A percentile compares a stretch with the other conserved stretches of the same genome.
Evolutionary conservation across 2,797 vertebrate genomes (phyloP).

Genomic region (Podarcis siculus): DNA sequence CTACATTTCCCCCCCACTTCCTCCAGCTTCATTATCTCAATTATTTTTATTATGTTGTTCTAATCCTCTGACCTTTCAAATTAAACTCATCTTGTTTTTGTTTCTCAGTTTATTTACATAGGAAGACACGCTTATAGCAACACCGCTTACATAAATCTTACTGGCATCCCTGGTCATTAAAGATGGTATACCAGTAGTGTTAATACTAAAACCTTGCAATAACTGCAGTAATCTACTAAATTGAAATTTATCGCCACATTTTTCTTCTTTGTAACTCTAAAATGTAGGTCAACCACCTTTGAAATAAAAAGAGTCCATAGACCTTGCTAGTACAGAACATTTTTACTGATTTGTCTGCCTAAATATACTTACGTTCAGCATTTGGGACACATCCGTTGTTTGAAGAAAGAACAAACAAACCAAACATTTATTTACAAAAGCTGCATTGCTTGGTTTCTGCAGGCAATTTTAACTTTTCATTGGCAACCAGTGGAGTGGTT

Average conservation of each 20-base stretch:
- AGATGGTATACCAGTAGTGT: neutral
- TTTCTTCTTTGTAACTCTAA: neutral
- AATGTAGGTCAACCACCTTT: neutral
- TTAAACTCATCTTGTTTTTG: neutral
- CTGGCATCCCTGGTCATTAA: neutral
- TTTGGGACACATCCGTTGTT: neutral
- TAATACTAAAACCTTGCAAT: neutral
- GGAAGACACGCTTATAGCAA: neutral
- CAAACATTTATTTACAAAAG: neutral
- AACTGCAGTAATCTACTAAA: neutral
- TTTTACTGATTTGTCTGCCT: neutral
- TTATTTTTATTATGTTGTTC: slow-evolving; percentile 20
- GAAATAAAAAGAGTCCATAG: neutral
- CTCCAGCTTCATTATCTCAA: neutral
- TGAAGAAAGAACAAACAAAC: neutral
- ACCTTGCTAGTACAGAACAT: neutral
- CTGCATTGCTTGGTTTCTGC: neutral
- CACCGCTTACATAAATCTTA: neutral
- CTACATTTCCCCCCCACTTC: neutral
- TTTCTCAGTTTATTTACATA: neutral
- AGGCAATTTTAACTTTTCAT: neutral
- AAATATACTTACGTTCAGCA: neutral
- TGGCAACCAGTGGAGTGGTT: neutral
- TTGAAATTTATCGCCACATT: neutral
- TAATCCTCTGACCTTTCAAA: slow-evolving; percentile 12